Evolutionary conservation across 2,888 invertebrate genomes (phyloP).

Genomic region (Luperina testacea): DNA sequence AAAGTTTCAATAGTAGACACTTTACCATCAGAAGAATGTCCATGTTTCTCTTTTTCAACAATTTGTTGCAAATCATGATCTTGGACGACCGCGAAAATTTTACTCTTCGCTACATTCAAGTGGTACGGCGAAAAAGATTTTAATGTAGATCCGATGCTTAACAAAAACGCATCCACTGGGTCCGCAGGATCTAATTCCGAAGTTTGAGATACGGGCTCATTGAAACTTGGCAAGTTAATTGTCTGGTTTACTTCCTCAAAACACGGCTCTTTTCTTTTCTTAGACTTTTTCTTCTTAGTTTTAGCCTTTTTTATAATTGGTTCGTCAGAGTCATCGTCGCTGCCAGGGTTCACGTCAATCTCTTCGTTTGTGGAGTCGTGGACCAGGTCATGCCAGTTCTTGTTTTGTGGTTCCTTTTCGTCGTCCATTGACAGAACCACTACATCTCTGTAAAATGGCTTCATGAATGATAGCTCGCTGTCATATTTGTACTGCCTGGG

Average conservation of each 20-base stretch:
- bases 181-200: constrained; percentile 79
- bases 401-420: constrained; percentile 51
- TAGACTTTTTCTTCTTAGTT: constrained; percentile 55
- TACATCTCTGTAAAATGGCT: constrained; percentile 81
- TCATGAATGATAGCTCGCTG: constrained; percentile 80
- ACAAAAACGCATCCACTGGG: constrained; percentile 84
- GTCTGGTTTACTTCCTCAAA: constrained; percentile 66
- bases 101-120: constrained; percentile 85
- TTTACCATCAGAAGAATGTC: constrained; percentile 71
- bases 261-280: constrained; percentile 36
- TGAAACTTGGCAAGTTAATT: constrained; percentile 60
- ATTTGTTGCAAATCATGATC: constrained; percentile 87
- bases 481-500: constrained; percentile 83
- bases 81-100: constrained; percentile 86
- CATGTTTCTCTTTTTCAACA: constrained; percentile 75
- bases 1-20: constrained; percentile 66
- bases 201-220: constrained; percentile 63
- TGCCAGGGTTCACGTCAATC: constrained; percentile 42
- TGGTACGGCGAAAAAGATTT: constrained; percentile 86
- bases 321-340: constrained; percentile 72
- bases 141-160: constrained; percentile 84
- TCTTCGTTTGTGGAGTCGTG: constrained; percentile 3
- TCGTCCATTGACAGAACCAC: constrained; percentile 65
- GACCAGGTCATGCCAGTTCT: constrained; percentile 53
- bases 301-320: constrained; percentile 59